phyloP scores from a whole-genome alignment of 2,888 invertebrate genomes.

The Germaria angustata region DNA sequence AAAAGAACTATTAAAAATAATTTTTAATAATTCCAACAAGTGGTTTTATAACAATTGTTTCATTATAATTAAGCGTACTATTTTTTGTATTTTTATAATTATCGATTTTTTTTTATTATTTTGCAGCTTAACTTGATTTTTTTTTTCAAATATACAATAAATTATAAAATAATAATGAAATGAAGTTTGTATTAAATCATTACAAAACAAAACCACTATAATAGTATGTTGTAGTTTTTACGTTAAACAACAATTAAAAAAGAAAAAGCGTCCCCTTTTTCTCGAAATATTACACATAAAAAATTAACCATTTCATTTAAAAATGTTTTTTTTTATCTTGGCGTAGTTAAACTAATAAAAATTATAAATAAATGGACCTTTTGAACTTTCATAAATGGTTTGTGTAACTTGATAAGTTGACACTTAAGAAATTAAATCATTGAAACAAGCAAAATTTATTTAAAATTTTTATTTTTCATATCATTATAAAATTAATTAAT shows the following conservation, averaged over 20 bases:
- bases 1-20: constrained; percentile 30
- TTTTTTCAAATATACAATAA: constrained; percentile 47
- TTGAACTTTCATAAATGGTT: neutral
- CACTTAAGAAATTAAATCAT: no score
- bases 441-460: no score
- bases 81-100: constrained; percentile 62
- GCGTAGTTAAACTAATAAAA: neutral
- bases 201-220: constrained; percentile 12
- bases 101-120: constrained; percentile 56
- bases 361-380: neutral
- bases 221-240: constrained; percentile 56
- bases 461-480: no score
- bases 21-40: neutral
- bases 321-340: neutral
- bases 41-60: constrained; percentile 25
- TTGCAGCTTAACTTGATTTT: constrained; percentile 56
- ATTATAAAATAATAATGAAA: constrained; percentile 49
- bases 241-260: constrained; percentile 65
- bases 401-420: neutral
- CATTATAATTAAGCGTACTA: constrained; percentile 60
- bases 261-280: constrained; percentile 62
- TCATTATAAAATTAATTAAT: no score
- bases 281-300: constrained; percentile 51
- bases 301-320: neutral
- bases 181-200: constrained; percentile 49